Conservation (phyloP, 2,797 vertebrate species). For the Bradypus variegatus region DNA sequence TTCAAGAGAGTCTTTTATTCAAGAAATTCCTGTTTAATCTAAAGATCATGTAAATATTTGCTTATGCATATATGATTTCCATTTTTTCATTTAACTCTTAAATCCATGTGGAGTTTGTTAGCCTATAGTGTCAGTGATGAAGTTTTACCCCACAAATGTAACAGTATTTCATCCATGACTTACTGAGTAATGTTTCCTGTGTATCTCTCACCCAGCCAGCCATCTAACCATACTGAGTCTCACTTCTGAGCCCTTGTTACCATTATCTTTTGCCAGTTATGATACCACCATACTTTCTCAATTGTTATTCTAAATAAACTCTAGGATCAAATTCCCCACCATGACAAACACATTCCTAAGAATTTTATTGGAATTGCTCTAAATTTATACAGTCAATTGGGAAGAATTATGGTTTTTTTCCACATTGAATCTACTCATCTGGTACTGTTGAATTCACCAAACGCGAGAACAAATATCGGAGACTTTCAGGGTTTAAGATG, state of each 20-base stretch:
- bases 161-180: neutral
- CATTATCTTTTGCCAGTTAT: neutral
- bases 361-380: neutral
- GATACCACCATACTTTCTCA: neutral
- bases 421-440: too few relatives aligned
- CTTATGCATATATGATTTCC: neutral
- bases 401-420: neutral
- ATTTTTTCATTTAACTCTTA: neutral
- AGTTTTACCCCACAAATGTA: neutral
- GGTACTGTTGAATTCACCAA: too few relatives aligned
- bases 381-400: neutral
- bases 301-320: neutral
- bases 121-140: neutral
- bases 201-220: neutral
- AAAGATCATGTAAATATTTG: neutral
- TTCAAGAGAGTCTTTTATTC: neutral
- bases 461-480: too few relatives aligned
- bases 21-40: neutral
- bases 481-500: too few relatives aligned
- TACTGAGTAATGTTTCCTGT: neutral
- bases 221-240: neutral
- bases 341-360: neutral
- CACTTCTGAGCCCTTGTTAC: neutral
- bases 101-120: neutral
- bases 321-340: neutral